Base-by-base conservation (phyloP, 2,888 invertebrate genomes). In the Achlya flavicornis region DNA sequence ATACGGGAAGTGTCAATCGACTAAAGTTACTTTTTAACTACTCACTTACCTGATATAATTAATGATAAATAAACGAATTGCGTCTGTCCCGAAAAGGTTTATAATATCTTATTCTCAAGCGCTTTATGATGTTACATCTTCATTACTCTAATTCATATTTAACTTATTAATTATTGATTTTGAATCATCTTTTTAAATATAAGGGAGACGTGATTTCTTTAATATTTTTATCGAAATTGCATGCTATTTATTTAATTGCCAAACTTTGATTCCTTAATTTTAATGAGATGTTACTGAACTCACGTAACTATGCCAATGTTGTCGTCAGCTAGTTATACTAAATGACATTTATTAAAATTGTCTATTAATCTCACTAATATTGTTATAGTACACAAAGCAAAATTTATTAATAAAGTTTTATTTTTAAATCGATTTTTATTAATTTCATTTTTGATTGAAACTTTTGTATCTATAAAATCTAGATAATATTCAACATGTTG, bases 401-500 rank as follows among this genome's bases (percentile, higher is more conserved):
- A 79, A 72, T 77, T 77, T 81, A 80, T 75, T 77, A 86, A 84
- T 86, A 87, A 85, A 86, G 64, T 69, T 75, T 76, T 71, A 67
- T 62, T 71, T 69, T 64, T 19, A 57, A 57, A 10, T 11, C 16
- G 33, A 68, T n/a, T 61, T 35, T 64, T 58, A 66, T 64, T 38
- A 59, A 16, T 11, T n/a, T 35, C 12, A 38, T 62, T 58, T 61
- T 32, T 16, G 16, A 66, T 71, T 76, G 69, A 38, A 38, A 38
- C 2, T 10, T 7, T 35, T 10, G 35, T 35, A 6, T 6, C 35
- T 35, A 35, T 35, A 35, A 35, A 35, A 35, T 6, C 35, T 35
- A 35, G 35, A 35, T 35, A 35, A 35, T 35, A 6, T 35, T 35
- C 35, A 35, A 35, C 1, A 6, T 35, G 35, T 35, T 35, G 1